phyloP scores from a whole-genome alignment of 1,140 invertebrate genomes.

The Lanistes nyassanus region DNA sequence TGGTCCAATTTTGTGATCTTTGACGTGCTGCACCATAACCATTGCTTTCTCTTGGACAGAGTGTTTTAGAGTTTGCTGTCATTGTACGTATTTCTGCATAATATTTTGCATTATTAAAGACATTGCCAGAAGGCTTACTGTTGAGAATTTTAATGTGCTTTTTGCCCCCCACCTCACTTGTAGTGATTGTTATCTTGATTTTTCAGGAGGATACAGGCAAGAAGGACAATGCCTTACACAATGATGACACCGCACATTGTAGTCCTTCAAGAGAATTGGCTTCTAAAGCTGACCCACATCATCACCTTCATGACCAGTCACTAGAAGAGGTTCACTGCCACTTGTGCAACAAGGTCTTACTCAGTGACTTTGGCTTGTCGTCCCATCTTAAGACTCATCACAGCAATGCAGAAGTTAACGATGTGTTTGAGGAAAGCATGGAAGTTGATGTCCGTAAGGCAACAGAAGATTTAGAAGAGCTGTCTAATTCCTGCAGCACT shows the following conservation, averaged over 20 bases:
- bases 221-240: background rate
- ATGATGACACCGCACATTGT: background rate
- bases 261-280: background rate
- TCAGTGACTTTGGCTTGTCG: slow-evolving; percentile 65
- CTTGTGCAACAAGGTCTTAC: slow-evolving; percentile 77
- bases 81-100: too few relatives aligned
- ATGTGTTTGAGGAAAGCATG: background rate
- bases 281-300: slow-evolving; percentile 62
- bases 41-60: too few relatives aligned
- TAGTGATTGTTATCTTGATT: background rate
- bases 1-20: too few relatives aligned
- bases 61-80: too few relatives aligned
- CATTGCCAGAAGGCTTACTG: too few relatives aligned
- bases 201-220: background rate
- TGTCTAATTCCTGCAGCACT: background rate
- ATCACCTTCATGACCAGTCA: background rate
- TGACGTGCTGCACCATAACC: too few relatives aligned
- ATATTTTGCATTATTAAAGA: too few relatives aligned
- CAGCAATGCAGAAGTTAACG: too few relatives aligned
- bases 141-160: too few relatives aligned
- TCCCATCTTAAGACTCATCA: background rate
- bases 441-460: too few relatives aligned
- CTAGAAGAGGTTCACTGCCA: slow-evolving; percentile 72
- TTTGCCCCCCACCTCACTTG: too few relatives aligned
- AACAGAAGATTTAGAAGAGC: background rate